Base-by-base conservation (phyloP, 2,888 invertebrate species). In the Cheilosia urbana region DNA sequence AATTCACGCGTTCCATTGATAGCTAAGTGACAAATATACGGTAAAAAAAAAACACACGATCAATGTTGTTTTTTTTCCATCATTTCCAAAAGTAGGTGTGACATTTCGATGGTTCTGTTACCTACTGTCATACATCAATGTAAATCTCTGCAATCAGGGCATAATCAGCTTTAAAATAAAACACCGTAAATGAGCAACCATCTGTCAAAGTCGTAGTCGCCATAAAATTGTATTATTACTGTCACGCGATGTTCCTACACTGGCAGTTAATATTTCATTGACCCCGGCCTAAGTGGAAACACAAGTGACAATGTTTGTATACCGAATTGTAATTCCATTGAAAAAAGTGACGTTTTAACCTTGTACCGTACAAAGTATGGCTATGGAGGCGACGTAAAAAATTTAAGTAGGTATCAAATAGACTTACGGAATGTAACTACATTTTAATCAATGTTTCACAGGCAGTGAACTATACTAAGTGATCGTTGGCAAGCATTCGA, bases 171-270 rank as follows among this genome's bases (percentile, higher is more conserved):
- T 37, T 17, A 47, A n/a, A 6, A 15, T 15, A 6, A 51, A 51
- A 24, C 51, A 51, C 17, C 5, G 17, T 21, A n/a, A 24, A 24
- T 17, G 21, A 7, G 15, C n/a, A 2, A 19, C 24, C 30, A 62
- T 62, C 19, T 60, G 69, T 49, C 58, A 71, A 37, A 65, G 65
- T 49, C 15, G 11, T 13, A 47, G 13, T 49, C 21, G 24, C 45
- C n/a, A 49, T 40, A 37, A 30, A 17, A 60, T 15, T 45, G 57
- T 30, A 69, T 37, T 69, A n/a, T 47, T 47, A 69, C 69, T 57
- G 69, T 57, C 69, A 69, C 57, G 45, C 45, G 69, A 55, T 45
- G 27, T 57, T 60, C 24, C 24, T 42, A 37, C 21, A 6, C 15
- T 13, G 24, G 30, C 17, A 66, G 37, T 37, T 17, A 49, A 51